phyloP scores from a whole-genome alignment of 2,797 vertebrate genomes.

The Heteromormyrus szaboi region DNA sequence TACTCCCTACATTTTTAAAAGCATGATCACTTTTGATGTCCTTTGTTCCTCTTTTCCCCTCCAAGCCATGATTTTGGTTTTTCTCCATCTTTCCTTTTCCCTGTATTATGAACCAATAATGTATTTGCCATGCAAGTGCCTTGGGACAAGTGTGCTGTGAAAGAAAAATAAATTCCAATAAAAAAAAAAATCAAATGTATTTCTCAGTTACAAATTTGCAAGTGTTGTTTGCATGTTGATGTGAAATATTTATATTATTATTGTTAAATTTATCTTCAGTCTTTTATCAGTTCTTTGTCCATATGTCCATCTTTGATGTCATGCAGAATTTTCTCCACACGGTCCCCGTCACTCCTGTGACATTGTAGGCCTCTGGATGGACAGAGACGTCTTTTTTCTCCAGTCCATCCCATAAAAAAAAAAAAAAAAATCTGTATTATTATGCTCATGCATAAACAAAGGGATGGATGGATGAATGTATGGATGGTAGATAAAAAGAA shows the following conservation, averaged over 20 bases:
- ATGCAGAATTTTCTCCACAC: neutral
- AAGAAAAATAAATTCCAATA: neutral
- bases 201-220: neutral
- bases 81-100: neutral
- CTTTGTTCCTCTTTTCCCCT: neutral
- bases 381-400: neutral
- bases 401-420: neutral
- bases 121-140: neutral
- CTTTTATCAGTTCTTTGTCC: neutral
- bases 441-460: neutral
- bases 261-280: neutral
- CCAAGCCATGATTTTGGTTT: neutral
- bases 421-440: neutral
- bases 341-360: neutral
- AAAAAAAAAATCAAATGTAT: neutral
- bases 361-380: neutral
- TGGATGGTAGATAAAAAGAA: neutral
- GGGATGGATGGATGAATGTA: neutral
- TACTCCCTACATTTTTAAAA: neutral
- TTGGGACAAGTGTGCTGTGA: neutral
- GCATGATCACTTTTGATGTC: neutral
- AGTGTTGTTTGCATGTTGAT: neutral
- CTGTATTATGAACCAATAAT: neutral
- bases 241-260: neutral
- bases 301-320: neutral